These are phyloP conservation scores for Phthorimaea operculella DNA, from an alignment of 1,140 invertebrate species.

Conservation along the genomic window DNA sequence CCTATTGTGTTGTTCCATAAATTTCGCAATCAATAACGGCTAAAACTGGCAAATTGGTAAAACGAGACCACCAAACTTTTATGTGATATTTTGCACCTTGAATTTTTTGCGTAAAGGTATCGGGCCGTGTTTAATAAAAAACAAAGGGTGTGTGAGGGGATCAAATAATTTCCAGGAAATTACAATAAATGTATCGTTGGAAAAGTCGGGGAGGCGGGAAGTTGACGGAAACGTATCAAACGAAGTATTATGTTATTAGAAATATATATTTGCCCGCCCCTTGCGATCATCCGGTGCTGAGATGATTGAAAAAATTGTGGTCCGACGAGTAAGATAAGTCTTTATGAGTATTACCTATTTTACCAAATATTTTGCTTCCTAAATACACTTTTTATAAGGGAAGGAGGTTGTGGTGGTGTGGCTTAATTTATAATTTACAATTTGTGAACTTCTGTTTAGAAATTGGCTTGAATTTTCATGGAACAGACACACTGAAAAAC, in stretches of 20 bases:
- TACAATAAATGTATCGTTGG: not conserved
- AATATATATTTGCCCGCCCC: constrained; percentile 5
- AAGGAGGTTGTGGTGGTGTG: too few relatives aligned
- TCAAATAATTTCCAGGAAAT: not conserved
- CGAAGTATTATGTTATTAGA: constrained; percentile 5
- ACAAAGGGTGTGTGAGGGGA: not conserved
- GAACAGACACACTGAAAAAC: too few relatives aligned
- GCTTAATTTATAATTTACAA: too few relatives aligned
- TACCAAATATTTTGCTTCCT: too few relatives aligned
- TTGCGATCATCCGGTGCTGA: constrained; percentile 14
- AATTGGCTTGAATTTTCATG: too few relatives aligned
- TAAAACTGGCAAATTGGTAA: not conserved
- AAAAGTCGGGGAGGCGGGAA: not conserved
- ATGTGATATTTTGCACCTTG: not conserved
- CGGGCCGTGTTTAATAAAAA: not conserved
- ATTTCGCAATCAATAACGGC: constrained; percentile 9
- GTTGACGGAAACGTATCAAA: constrained; percentile 6
- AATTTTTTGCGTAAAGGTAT: not conserved
- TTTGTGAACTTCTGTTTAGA: too few relatives aligned
- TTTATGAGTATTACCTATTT: too few relatives aligned
- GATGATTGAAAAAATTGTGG: constrained; percentile 26
- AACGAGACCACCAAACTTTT: not conserved
- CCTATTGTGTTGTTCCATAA: constrained; percentile 29
- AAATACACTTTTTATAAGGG: too few relatives aligned
- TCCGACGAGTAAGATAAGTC: too few relatives aligned